These are phyloP conservation scores for Ommatoiulus sabulosus DNA, from an alignment of 2,888 invertebrate species.

Conservation along the genomic window DNA sequence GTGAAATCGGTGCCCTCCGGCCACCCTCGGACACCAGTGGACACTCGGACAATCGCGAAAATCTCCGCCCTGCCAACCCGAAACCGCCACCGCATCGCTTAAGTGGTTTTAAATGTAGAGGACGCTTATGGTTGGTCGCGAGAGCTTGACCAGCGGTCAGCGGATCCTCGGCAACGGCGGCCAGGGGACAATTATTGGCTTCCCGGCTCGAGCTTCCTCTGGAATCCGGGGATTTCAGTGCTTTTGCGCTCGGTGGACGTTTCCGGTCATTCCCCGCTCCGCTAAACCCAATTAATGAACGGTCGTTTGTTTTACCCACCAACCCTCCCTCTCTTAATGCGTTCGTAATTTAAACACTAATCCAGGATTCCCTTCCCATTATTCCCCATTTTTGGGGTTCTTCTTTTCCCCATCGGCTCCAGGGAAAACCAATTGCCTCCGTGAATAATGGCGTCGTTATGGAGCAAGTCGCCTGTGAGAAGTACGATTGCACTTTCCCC, in stretches of 20 bases:
- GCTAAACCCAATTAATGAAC: neutral
- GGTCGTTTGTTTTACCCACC: neutral
- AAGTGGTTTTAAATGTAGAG: too few relatives aligned
- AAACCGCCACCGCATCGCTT: neutral
- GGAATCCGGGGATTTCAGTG: too few relatives aligned
- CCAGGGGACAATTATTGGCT: constrained; percentile 10
- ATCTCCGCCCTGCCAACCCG: neutral
- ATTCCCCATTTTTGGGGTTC: neutral
- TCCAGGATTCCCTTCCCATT: neutral
- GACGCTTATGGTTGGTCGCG: too few relatives aligned
- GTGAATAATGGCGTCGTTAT: constrained; percentile 11
- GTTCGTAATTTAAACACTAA: neutral
- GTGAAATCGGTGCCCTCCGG: neutral
- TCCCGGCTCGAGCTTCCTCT: neutral
- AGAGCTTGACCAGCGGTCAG: neutral
- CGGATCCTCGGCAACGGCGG: neutral
- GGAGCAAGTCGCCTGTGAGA: neutral
- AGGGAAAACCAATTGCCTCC: neutral
- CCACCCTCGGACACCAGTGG: neutral
- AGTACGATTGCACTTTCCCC: neutral
- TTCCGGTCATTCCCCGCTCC: neutral
- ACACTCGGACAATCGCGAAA: neutral
- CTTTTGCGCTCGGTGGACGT: neutral
- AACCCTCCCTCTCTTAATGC: neutral
- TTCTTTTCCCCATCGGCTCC: neutral